Evolutionary conservation across 1,140 invertebrate genomes (phyloP).

Genomic region (Nephila pilipes): DNA sequence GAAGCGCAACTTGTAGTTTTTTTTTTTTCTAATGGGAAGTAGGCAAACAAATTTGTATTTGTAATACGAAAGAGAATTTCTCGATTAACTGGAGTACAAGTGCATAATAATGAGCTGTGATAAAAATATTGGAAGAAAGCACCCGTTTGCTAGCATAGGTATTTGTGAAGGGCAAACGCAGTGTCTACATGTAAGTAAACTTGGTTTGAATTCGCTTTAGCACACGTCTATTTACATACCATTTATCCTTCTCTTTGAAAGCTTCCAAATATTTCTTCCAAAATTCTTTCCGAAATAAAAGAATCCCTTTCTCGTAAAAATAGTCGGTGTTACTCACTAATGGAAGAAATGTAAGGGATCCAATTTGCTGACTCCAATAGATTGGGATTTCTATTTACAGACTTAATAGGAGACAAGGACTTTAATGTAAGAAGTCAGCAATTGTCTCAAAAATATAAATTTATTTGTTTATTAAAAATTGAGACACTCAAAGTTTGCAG

Average conservation of each 20-base stretch:
- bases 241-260: constrained; percentile 19
- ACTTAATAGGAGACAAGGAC: constrained; percentile 53
- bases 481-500: no score
- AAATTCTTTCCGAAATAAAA: background rate
- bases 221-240: constrained; percentile 50
- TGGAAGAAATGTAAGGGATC: background rate
- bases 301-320: background rate
- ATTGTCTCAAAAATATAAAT: background rate
- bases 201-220: background rate
- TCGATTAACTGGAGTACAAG: background rate
- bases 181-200: constrained; percentile 6
- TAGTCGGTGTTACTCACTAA: constrained; percentile 36
- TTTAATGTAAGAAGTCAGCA: constrained; percentile 8
- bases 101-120: background rate
- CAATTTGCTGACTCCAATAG: constrained; percentile 42
- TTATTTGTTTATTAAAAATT: background rate
- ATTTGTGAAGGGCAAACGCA: constrained; percentile 26
- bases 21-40: no score
- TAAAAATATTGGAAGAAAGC: background rate
- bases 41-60: no score
- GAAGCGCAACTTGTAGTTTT: no score
- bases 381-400: constrained; percentile 9
- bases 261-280: background rate
- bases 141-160: background rate
- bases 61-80: no score